A percentile compares a stretch with the other conserved stretches of the same genome.
Conservation (phyloP, 2,797 vertebrate genomes). For the Melanotaenia boesemani region DNA sequence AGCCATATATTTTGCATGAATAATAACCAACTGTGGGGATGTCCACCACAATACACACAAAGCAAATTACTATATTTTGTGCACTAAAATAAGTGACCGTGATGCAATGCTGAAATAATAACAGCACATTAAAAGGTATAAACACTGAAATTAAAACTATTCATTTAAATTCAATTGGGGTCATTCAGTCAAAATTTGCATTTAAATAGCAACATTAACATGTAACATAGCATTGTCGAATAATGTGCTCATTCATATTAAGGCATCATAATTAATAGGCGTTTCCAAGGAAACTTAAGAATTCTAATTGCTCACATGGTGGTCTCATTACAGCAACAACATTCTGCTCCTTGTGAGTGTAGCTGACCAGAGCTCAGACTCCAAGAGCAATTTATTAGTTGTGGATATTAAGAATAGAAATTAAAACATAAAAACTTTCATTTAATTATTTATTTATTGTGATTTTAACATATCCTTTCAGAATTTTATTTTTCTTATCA, state of each 20-base stretch:
- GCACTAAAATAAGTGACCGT: conserved; percentile 37
- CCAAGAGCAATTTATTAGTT: conserved; percentile 26
- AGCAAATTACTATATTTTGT: conserved; percentile 14
- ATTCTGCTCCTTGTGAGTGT: conserved; percentile 18
- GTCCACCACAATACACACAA: conserved; percentile 19
- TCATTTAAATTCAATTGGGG: conserved; percentile 70
- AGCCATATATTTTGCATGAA: conserved; percentile 36
- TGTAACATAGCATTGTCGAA: conserved; percentile 67
- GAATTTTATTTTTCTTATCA: conserved; percentile 18
- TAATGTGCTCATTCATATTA: conserved; percentile 72
- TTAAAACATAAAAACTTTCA: conserved; percentile 19
- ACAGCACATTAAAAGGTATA: conserved; percentile 55
- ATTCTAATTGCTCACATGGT: conserved; percentile 71
- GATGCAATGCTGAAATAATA: conserved; percentile 52
- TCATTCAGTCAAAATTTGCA: conserved; percentile 81
- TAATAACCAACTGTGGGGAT: conserved; percentile 15
- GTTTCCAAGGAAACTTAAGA: conserved; percentile 70
- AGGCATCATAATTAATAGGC: conserved; percentile 74
- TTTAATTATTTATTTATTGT: neutral
- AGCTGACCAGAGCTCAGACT: conserved; percentile 53
- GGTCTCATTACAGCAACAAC: conserved; percentile 61
- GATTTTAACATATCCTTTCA: neutral
- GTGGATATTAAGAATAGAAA: conserved; percentile 8
- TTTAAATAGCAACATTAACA: conserved; percentile 82
- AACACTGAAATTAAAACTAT: conserved; percentile 72